These are phyloP conservation scores for Drosophila santomea DNA, from an alignment of 1,140 invertebrate species.

Conservation along the genomic window DNA sequence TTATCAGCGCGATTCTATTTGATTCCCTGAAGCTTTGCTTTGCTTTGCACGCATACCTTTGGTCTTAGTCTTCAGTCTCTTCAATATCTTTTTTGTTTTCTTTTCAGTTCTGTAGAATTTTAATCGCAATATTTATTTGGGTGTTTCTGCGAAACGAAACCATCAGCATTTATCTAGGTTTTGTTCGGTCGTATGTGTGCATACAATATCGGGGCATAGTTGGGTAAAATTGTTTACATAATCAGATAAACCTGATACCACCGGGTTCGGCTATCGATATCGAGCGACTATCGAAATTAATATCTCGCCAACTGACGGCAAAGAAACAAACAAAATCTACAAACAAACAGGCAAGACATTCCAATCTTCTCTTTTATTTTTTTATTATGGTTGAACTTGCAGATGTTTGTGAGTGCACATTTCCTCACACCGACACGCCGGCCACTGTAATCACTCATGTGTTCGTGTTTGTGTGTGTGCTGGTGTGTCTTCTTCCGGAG, in stretches of 20 bases:
- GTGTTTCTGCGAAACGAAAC: slow-evolving; percentile 36
- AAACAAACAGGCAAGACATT: slow-evolving; percentile 15
- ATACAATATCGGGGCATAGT: neutral
- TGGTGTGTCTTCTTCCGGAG: slow-evolving; percentile 70
- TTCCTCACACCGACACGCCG: slow-evolving; percentile 36
- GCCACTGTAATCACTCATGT: slow-evolving; percentile 18
- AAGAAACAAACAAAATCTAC: slow-evolving; percentile 19
- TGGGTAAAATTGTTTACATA: slow-evolving; percentile 35
- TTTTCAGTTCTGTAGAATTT: slow-evolving; percentile 10
- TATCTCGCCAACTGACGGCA: slow-evolving; percentile 13
- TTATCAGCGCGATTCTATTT: slow-evolving; percentile 21
- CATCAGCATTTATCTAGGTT: slow-evolving; percentile 37
- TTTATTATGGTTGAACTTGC: slow-evolving; percentile 21
- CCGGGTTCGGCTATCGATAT: slow-evolving; percentile 25
- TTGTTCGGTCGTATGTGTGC: slow-evolving; percentile 8
- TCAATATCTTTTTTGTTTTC: slow-evolving; percentile 11
- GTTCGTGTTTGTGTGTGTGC: slow-evolving; percentile 8
- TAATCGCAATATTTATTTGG: slow-evolving; percentile 36
- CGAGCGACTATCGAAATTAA: slow-evolving; percentile 41
- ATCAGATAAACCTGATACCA: slow-evolving; percentile 38
- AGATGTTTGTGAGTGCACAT: slow-evolving; percentile 22
- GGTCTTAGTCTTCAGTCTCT: slow-evolving; percentile 14
- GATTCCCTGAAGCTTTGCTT: slow-evolving; percentile 10
- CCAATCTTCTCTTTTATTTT: slow-evolving; percentile 31
- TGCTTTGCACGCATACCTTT: slow-evolving; percentile 17